Base-by-base conservation (phyloP, 2,113 vertebrate species). In the Sardina pilchardus region DNA sequence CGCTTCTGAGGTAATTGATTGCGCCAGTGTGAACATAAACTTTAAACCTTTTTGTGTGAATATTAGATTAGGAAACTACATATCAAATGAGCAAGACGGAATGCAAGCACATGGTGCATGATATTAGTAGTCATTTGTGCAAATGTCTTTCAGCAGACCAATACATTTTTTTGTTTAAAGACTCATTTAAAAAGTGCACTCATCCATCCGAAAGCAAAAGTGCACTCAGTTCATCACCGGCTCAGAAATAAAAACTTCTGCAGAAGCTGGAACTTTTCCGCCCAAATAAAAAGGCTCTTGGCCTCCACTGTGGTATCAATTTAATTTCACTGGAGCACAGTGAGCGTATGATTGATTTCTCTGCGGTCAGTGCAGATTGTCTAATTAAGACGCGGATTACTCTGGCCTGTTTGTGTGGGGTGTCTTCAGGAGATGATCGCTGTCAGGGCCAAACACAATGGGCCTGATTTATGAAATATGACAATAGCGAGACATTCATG, bases 391-490 rank as follows among this genome's bases (percentile, higher is more conserved):
- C 86, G 56, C 87, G 89, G 87, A 92, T 92, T 91, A 92, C 92
- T 90, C 92, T 88, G 91, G 91, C 90, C 90, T 87, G 83, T 87
- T 91, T 84, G 85, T 75, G 85, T 90, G 88, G 90, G 86, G 88
- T 90, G 90, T 91, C 92, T 90, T 90, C 88, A 85, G 93, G 91
- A 93, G 94, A 95, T 93, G 93, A 95, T 95, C 92, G 92, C 92
- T 93, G 94, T 93, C 95, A 93, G 93, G 91, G 63, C 87, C 71
- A 63, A 78, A 90, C 92, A 93, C 93, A 94, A 93, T 91, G 90
- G 90, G 88, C 91, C 89, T 95, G 94, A 95, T 95, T 93, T 95
- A 95, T 95, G 93, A 94, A 95, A 94, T 95, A 92, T 94, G 94
- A 95, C 94, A 92, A 92, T 93, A 91, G 89, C 87, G 90, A 91